Conservation (phyloP, 2,888 invertebrate species). For the Plutella xylostella region DNA sequence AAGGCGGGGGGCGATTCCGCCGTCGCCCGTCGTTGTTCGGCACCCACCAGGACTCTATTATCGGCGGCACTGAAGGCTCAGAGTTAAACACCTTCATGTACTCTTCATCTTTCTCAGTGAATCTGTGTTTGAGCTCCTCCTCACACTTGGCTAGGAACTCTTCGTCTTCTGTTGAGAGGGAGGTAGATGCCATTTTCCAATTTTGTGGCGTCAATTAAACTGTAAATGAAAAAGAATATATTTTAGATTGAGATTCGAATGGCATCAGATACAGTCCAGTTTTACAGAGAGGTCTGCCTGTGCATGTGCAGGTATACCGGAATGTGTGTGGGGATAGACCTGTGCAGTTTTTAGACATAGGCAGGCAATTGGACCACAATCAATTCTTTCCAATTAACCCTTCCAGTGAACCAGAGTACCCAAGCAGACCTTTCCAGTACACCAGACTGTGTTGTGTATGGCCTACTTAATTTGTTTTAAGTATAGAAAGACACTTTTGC, state of each 20-base stretch:
- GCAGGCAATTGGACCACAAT: no score
- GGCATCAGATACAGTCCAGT: conserved; percentile 16
- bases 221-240: conserved; percentile 30
- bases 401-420: no score
- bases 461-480: no score
- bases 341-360: no score
- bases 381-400: no score
- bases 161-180: conserved; percentile 66
- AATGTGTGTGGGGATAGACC: conserved; percentile 31
- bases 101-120: conserved; percentile 72
- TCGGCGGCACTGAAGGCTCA: conserved; percentile 62
- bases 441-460: no score
- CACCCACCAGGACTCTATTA: conserved; percentile 69
- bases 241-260: neutral
- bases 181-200: conserved; percentile 31
- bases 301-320: conserved; percentile 28
- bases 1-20: conserved; percentile 29
- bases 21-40: conserved; percentile 38
- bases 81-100: conserved; percentile 64
- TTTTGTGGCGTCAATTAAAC: conserved; percentile 27
- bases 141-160: conserved; percentile 73
- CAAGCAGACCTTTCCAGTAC: no score
- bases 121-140: conserved; percentile 71
- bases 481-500: no score
- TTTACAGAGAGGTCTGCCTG: conserved; percentile 35